Evolutionary conservation across 1,140 invertebrate genomes (phyloP), one percentile per base, ranked within the genome.

Genomic region (Achatina immaculata): DNA sequence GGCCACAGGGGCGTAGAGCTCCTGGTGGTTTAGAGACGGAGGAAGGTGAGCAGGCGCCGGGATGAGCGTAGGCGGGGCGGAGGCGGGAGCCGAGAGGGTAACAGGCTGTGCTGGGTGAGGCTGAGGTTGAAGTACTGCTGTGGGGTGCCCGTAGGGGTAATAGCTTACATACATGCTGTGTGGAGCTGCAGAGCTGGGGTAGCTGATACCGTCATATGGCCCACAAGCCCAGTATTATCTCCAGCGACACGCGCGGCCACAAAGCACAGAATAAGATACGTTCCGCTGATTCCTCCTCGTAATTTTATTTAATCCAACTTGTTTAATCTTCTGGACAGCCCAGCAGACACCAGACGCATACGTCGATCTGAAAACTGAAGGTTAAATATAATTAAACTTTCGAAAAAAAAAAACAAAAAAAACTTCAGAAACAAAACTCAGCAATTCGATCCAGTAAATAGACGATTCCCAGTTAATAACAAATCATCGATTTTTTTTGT

Each of bases 101-200:
- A 31, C 1, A 2, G 7, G 38, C 16, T 71, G 68, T 3, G 36
- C 24, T 28, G 38, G 68, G 21, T 42, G 68, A 28, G 68, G 43
- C 28, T 43, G 45, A 51, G 4, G 72, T 14, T 3, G 72, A 34
- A 74, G 42, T 28, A 74, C 40, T 51, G 72, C 28, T 45, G 72
- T 74, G 1, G 72, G 72, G 14, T 74, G 72, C 45, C 72, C 72
- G 72, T 74, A 51, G 28, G 72, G 43, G 72, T 74, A 74, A 31
- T 74, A 74, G 28, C 72, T 74, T 34, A 74, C 21, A 74, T 48
- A 74, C 72, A 74, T 74, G 45, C 42, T 74, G 45, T 31, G 72
- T 42, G 28, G 0, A 51, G 43, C 42, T 51, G 42, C 16, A 16
- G 45, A 4, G 11, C 24, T 4, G 7, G 7, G 31, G 31, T 3